Conservation (phyloP, 2,888 invertebrate species). For the Lepidochitona cinerea region DNA sequence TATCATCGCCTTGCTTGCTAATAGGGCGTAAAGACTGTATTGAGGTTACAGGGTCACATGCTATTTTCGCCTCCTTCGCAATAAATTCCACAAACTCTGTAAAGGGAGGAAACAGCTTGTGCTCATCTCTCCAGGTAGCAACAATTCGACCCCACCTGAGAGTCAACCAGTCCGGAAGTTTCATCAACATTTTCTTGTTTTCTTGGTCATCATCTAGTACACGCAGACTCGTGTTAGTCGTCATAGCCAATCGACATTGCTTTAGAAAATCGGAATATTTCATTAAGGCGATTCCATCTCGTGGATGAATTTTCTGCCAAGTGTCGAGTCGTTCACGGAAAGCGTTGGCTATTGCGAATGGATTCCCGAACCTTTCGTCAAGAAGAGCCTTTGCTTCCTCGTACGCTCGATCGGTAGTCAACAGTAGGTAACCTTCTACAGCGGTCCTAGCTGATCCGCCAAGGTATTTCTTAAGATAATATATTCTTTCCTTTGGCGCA, state of each 20-base stretch:
- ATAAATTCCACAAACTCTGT: conserved; percentile 2
- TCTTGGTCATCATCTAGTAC: conserved; percentile 24
- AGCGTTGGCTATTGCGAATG: conserved; percentile 27
- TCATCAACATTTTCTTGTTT: conserved; percentile 20
- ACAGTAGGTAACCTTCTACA: conserved; percentile 31
- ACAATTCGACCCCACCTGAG: conserved; percentile 21
- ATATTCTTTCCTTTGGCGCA: conserved; percentile 24
- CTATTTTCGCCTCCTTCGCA: conserved; percentile 11
- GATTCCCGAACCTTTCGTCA: conserved; percentile 30
- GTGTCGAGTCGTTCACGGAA: conserved; percentile 24
- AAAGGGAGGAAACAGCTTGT: conserved; percentile 1
- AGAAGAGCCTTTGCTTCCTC: conserved; percentile 19
- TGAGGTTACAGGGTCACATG: conserved; percentile 4
- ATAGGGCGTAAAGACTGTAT: background rate
- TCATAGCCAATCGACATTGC: conserved; percentile 22
- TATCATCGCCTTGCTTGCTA: background rate
- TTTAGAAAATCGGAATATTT: conserved; percentile 21
- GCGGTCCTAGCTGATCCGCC: conserved; percentile 29
- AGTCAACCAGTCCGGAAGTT: conserved; percentile 24
- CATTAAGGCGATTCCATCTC: conserved; percentile 17
- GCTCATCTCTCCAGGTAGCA: background rate
- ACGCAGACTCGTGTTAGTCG: conserved; percentile 8
- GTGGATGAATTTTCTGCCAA: conserved; percentile 25
- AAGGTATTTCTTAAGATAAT: conserved; percentile 33
- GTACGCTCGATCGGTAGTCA: conserved; percentile 24